Evolutionary conservation across 2,888 invertebrate genomes (phyloP), one percentile per base, ranked within the genome.

Genomic region (Steromphala cineraria): DNA sequence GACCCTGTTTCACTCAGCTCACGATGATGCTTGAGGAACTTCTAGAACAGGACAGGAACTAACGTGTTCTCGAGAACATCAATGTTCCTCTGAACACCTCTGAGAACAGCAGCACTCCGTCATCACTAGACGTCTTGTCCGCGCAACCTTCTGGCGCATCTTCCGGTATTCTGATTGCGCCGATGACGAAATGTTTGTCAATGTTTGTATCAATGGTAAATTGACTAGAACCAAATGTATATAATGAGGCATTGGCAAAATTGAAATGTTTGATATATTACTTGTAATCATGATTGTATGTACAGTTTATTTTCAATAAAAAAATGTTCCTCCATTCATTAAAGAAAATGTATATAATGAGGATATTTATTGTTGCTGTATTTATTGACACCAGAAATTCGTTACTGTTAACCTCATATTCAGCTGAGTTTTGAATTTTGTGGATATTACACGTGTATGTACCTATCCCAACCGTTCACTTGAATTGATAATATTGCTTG

Each of bases 31-130:
- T 93, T 78, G 92, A 93, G 84, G 85, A 89, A 19, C 87, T 93
- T 62, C 87, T 92, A 82, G 81, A 88, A 46, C 85, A 87, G 76
- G 90, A 92, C 85, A 81, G 89, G 28, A 88, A 93, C 84, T 93
- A 92, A 82, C 87, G 92, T 46, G 90, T 91, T 36, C 86, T 93
- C n/a, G 91, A 92, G 80, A 91, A 91, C 85, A 90, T 91, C 74
- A 90, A 92, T 81, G 90, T 90, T 24, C 91, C 91, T 5, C 84
- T 91, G 75, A 89, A 87, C 79, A 87, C 88, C 78, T 89, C 90
- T 67, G 90, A 90, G 75, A 89, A 86, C 81, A 90, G 90, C 82
- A 88, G 88, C 81, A 81, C 53, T 40, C 82, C 83, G 15, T 78
- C 78, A 17, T 67, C 75, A 24, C 74, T 75, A 52, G 74, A 67